These are phyloP conservation scores for Thomomys bottae DNA, from an alignment of 2,113 vertebrate species.

Conservation along the genomic window DNA sequence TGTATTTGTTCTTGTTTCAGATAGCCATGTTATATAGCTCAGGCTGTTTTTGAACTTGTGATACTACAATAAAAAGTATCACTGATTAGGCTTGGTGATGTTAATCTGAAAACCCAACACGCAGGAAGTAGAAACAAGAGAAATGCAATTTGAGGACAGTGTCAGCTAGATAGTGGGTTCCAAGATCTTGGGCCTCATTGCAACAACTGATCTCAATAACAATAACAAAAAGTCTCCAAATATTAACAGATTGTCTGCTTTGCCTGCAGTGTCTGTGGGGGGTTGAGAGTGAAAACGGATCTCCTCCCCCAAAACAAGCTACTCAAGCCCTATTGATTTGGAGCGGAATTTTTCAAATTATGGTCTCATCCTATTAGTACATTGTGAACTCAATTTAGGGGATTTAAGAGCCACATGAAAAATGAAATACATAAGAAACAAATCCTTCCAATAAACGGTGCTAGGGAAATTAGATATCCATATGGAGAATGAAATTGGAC, in stretches of 20 bases:
- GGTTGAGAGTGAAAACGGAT: neutral
- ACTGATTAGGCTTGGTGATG: too few relatives aligned
- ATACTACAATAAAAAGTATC: neutral
- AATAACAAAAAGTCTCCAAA: neutral
- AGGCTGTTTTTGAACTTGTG: neutral
- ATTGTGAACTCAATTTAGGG: conserved; percentile 6
- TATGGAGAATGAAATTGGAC: neutral
- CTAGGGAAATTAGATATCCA: neutral
- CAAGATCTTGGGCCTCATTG: too few relatives aligned
- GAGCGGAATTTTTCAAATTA: neutral
- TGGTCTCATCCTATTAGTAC: neutral
- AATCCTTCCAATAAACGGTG: neutral
- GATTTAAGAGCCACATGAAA: neutral
- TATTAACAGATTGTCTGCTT: neutral
- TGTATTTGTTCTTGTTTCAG: too few relatives aligned
- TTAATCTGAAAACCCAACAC: too few relatives aligned
- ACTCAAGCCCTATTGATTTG: neutral
- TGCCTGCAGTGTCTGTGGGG: neutral
- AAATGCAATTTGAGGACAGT: too few relatives aligned
- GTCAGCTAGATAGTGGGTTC: too few relatives aligned
- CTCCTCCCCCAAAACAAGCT: too few relatives aligned
- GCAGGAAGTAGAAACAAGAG: too few relatives aligned
- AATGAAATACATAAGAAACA: neutral
- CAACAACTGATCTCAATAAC: too few relatives aligned
- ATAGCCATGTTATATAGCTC: too few relatives aligned